These are phyloP conservation scores for Eospalax fontanierii DNA, from an alignment of 2,797 vertebrate species.

Conservation along the genomic window DNA sequence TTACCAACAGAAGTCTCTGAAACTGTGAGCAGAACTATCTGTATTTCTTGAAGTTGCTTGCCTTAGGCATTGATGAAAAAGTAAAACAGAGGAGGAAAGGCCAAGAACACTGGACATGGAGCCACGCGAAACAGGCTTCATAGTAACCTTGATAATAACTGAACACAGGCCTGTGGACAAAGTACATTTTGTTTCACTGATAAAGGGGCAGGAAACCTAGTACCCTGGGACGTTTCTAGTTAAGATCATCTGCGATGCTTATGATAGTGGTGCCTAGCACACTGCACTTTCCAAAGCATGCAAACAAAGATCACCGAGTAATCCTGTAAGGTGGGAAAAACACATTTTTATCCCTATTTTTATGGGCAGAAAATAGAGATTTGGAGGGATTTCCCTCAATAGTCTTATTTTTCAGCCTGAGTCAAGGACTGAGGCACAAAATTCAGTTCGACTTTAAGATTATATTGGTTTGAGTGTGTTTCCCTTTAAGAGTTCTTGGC, in stretches of 20 bases:
- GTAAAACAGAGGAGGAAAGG: background rate
- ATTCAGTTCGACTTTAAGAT: conserved; percentile 40
- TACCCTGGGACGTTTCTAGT: background rate
- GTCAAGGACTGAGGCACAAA: conserved; percentile 23
- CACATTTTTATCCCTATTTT: background rate
- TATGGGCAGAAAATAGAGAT: background rate
- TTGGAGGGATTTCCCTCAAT: background rate
- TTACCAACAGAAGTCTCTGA: background rate
- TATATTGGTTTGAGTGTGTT: conserved; percentile 58
- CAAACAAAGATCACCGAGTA: background rate
- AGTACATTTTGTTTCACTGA: background rate
- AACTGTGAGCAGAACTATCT: background rate
- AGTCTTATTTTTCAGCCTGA: background rate
- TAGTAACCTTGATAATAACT: background rate
- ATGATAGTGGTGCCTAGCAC: background rate
- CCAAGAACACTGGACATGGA: background rate
- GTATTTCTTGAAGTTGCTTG: background rate
- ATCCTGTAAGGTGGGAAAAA: background rate
- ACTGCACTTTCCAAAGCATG: background rate
- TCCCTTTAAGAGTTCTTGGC: conserved; percentile 80
- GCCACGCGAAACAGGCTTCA: background rate
- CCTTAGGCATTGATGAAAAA: background rate
- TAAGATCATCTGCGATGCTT: background rate
- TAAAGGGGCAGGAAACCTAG: background rate
- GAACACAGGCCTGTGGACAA: background rate